Evolutionary conservation across 2,888 invertebrate genomes (phyloP).

Genomic region (Petrolisthes manimaculis): DNA sequence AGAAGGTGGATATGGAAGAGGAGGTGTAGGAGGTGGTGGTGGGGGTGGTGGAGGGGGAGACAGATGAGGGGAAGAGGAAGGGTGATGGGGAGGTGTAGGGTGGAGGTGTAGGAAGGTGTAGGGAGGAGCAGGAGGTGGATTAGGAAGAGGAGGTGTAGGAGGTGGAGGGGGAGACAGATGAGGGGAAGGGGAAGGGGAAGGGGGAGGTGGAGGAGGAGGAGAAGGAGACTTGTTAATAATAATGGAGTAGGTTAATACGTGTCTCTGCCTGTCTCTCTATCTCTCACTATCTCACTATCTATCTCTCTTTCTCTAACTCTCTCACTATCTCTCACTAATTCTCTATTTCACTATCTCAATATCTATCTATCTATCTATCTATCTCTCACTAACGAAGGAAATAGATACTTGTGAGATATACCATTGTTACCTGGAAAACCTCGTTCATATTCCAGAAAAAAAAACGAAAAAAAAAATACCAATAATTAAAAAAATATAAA

Average conservation of each 20-base stretch:
- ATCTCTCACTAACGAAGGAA: too few species aligned
- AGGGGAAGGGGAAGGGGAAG: not conserved
- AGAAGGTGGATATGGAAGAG: not conserved
- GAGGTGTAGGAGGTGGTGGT: not conserved
- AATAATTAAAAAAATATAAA: not conserved
- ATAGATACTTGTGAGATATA: not conserved
- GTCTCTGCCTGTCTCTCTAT: too few species aligned
- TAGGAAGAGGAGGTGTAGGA: not conserved
- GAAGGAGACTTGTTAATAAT: not conserved
- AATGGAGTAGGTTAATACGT: too few species aligned
- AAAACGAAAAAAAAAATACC: not conserved
- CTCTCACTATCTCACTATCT: too few species aligned
- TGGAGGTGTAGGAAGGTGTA: too few species aligned
- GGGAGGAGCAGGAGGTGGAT: not conserved
- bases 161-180: not conserved
- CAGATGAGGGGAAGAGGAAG: not conserved
- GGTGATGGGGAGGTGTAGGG: not conserved
- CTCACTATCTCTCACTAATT: too few species aligned
- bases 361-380: too few species aligned
- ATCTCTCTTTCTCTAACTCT: too few species aligned
- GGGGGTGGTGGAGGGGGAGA: not conserved
- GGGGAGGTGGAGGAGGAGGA: not conserved
- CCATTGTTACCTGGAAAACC: not conserved
- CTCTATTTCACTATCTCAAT: too few species aligned
- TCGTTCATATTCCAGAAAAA: not conserved